phyloP scores from a whole-genome alignment of 2,888 invertebrate genomes.

The Charanyca ferruginea region DNA sequence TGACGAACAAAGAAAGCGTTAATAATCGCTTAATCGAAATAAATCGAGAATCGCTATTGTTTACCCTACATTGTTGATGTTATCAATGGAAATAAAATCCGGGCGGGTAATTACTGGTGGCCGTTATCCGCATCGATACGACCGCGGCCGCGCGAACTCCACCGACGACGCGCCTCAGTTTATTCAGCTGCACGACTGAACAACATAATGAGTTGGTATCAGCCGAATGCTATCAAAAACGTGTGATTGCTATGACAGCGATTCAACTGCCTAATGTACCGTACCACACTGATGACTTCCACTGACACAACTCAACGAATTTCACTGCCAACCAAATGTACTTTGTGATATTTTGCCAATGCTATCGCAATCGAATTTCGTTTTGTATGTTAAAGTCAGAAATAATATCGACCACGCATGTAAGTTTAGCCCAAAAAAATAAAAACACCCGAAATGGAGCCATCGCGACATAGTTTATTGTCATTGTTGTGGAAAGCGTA shows the following conservation, averaged over 20 bases:
- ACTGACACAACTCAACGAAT: slow-evolving; percentile 44
- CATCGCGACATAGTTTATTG: slow-evolving; percentile 66
- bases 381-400: slow-evolving; percentile 43
- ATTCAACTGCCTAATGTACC: slow-evolving; percentile 47
- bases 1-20: slow-evolving; percentile 48
- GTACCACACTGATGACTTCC: slow-evolving; percentile 35
- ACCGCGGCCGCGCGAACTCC: slow-evolving; percentile 54
- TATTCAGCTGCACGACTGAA: slow-evolving; percentile 60
- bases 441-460: slow-evolving; percentile 61
- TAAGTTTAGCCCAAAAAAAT: slow-evolving; percentile 59
- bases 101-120: slow-evolving; percentile 68
- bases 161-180: slow-evolving; percentile 46
- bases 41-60: slow-evolving; percentile 65
- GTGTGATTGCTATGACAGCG: slow-evolving; percentile 59
- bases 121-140: slow-evolving; percentile 69
- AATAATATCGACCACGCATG: slow-evolving; percentile 56
- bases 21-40: slow-evolving; percentile 71
- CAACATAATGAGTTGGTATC: slow-evolving; percentile 63
- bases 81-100: slow-evolving; percentile 75
- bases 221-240: slow-evolving; percentile 53
- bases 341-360: slow-evolving; percentile 17
- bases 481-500: slow-evolving; percentile 69
- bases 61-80: slow-evolving; percentile 63
- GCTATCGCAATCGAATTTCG: slow-evolving; percentile 19
- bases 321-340: slow-evolving; percentile 17